These are phyloP conservation scores for Parotia lawesii DNA, from an alignment of 2,113 vertebrate species.

Conservation along the genomic window DNA sequence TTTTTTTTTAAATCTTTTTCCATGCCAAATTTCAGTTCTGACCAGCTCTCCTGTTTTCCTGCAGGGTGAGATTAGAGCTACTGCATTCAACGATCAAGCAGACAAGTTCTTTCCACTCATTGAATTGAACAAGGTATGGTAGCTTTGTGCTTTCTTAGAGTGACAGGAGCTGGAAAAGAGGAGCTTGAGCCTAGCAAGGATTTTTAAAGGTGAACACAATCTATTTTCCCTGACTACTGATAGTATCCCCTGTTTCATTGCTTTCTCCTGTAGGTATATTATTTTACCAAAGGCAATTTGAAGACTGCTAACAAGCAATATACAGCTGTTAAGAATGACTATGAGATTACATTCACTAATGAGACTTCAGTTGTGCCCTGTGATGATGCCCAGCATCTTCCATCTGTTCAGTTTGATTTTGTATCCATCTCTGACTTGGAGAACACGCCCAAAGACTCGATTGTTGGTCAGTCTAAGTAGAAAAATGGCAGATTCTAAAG, in stretches of 20 bases:
- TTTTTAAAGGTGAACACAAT: background rate
- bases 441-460: slow-evolving; percentile 81
- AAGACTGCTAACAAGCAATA: slow-evolving; percentile 98
- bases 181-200: background rate
- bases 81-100: slow-evolving; percentile 93
- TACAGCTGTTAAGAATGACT: slow-evolving; percentile 93
- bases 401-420: slow-evolving; percentile 89
- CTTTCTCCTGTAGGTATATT: slow-evolving; percentile 86
- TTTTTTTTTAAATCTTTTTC: background rate
- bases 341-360: slow-evolving; percentile 92
- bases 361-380: slow-evolving; percentile 89
- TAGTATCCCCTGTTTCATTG: background rate
- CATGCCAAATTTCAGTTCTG: background rate
- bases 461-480: slow-evolving; percentile 80
- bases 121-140: slow-evolving; percentile 90
- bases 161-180: slow-evolving; percentile 13
- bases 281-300: slow-evolving; percentile 88
- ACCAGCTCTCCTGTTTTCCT: slow-evolving; percentile 22
- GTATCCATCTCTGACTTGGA: slow-evolving; percentile 85
- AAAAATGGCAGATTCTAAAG: background rate
- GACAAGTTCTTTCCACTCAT: slow-evolving; percentile 92
- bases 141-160: background rate
- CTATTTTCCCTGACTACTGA: slow-evolving; percentile 2
- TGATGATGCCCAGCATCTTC: slow-evolving; percentile 85
- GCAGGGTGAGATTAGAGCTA: slow-evolving; percentile 94